Conservation (phyloP, 2,113 vertebrate genomes). For the Urocolius indicus region DNA sequence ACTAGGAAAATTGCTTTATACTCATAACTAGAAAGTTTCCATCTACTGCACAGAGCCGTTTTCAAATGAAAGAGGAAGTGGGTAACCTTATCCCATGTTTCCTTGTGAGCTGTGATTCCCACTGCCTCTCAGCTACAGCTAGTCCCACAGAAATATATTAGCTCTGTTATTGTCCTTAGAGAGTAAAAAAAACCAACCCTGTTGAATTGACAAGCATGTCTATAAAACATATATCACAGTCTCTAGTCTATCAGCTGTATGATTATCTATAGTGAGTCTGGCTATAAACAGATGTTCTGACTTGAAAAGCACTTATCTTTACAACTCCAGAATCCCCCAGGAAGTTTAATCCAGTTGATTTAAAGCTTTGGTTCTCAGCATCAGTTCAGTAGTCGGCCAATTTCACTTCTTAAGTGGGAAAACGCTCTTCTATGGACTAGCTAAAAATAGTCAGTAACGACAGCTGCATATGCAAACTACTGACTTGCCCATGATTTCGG, state of each 20-base stretch:
- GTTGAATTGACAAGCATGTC: background rate
- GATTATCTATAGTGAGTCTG: slow-evolving; percentile 27
- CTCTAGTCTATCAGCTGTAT: slow-evolving; percentile 9
- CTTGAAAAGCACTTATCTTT: slow-evolving; percentile 30
- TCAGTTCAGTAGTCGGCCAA: background rate
- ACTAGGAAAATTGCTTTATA: background rate
- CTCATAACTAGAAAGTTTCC: background rate
- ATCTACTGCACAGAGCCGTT: background rate
- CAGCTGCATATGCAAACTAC: background rate
- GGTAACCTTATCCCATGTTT: background rate
- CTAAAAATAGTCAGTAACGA: background rate
- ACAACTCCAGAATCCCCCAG: slow-evolving; percentile 25
- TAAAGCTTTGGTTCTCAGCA: slow-evolving; percentile 32
- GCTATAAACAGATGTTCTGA: slow-evolving; percentile 53
- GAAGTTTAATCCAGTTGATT: slow-evolving; percentile 43
- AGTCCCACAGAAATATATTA: background rate
- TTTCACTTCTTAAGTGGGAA: slow-evolving; percentile 19
- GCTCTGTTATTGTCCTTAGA: background rate
- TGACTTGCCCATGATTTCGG: background rate
- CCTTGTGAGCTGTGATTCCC: background rate
- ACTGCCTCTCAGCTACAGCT: background rate
- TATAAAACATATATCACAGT: background rate
- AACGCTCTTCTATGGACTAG: background rate
- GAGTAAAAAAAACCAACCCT: background rate
- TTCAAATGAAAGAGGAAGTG: background rate